Base-by-base conservation (phyloP, 1,140 invertebrate genomes). In the Drosophila insularis region DNA sequence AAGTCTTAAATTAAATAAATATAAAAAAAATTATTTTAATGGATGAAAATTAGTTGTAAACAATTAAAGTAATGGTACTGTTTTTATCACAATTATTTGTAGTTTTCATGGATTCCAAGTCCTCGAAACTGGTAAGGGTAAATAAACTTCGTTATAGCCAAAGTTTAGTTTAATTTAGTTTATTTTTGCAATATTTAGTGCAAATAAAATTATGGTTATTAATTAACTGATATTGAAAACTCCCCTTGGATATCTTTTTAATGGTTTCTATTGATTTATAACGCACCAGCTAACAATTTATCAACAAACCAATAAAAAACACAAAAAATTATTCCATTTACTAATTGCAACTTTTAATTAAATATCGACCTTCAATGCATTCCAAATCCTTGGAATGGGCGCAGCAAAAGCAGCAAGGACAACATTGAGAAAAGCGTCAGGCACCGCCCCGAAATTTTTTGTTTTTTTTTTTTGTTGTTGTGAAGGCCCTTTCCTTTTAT, bases 331-430 rank as follows among this genome's bases (percentile, higher is more conserved):
- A 53, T 11, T 23, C 31, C 27, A 63, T 56, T 71, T 84, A 68
- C 71, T 71, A 74, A 84, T 81, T 84, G 81, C 69, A 77, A 77
- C 39, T 78, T 86, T 85, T 85, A 87, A 85, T 85, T 81, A 78
- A 87, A 81, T 71, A 87, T 81, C 78, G 65, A 81, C 65, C 65
- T 76, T 76, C 69, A 76, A 76, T 76, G 40, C 54, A 43, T 17
- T 58, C n/a, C 17, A 17, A 50, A 50, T 21, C 11, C 43, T 19
- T 50, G 43, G 56, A 13, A 39, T 39, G 55, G 35, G 43, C 31
- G 21, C 46, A 39, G 10, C 59, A 55, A 37, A 74, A 37, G 43
- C 8, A 37, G 32, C 55, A 35, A 59, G 54, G 72, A 75, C 40
- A 43, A 63, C 8, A 35, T 14, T 53, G 58, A 39, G 58, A 35